Base-by-base conservation (phyloP, 2,888 invertebrate genomes). In the Athetis lepigone region DNA sequence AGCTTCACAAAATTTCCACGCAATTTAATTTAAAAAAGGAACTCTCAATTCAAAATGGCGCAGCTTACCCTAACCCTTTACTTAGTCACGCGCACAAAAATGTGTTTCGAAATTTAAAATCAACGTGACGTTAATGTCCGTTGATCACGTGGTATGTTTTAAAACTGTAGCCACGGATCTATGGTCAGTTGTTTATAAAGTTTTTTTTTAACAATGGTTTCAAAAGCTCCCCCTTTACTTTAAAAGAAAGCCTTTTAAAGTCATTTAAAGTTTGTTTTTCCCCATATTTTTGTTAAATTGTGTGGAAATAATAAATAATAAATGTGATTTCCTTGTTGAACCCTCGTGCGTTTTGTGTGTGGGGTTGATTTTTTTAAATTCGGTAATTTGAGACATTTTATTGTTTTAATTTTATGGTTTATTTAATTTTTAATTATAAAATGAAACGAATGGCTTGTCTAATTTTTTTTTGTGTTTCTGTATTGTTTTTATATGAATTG, bases 1-100 rank as follows among this genome's bases (percentile, higher is more conserved):
- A 19, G 16, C 23, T 39, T 64, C 29, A 45, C 36, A 33, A 67
- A 45, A 19, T 29, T 19, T n/a, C n/a, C 18, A 21, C 2, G 1
- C 1, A 37, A 43, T 8, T 7, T 33, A 64, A 50, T 25, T 11
- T n/a, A 7, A 5, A 42, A n/a, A 62, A 6, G n/a, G 6, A 8
- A 13, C 16, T 7, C 5, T 18, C 5, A 18, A 42, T 23, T 5
- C 1, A 40, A 43, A 37, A 4, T 1, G 21, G 25, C 13, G 9
- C 3, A 2, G 27, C 29, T 13, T 1, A 4, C 9, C 25, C 11
- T 13, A 21, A 9, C 39, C 23, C 9, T 16, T 1, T 18, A 42
- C 8, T 6, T 3, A 11, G 39, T 62, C 73, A 70, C 73, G 47
- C 2, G 73, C 23, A 13, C 9, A 37, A 37, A 57, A 50, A 57